Percentiles rank a stretch among this genome's conserved stretches.
Conservation (phyloP, 2,797 vertebrate genomes). For the Linurgus olivaceus region DNA sequence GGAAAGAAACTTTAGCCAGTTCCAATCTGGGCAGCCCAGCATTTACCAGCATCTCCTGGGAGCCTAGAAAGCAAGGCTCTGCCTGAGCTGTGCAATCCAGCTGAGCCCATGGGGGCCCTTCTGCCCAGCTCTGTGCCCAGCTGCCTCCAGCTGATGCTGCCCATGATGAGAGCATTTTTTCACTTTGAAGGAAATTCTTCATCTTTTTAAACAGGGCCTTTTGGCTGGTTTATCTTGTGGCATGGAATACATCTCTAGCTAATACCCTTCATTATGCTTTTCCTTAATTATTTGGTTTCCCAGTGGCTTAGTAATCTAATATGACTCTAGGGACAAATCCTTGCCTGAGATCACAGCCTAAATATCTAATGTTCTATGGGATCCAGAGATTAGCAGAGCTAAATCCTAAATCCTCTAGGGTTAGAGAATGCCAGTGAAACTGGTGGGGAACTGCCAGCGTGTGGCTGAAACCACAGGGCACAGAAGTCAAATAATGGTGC, state of each 20-base stretch:
- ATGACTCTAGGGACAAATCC: slow-evolving; percentile 8
- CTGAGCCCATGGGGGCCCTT: accelerated
- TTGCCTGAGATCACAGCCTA: slow-evolving; percentile 16
- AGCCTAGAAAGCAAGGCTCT: background rate
- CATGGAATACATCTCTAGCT: background rate
- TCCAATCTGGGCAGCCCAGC: background rate
- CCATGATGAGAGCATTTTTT: background rate
- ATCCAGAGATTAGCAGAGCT: slow-evolving; percentile 24
- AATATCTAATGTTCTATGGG: slow-evolving; percentile 5
- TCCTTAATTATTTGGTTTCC: slow-evolving; percentile 51
- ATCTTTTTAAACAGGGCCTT: background rate
- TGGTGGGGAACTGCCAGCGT: background rate
- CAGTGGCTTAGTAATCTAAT: background rate
- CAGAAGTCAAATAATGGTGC: background rate
- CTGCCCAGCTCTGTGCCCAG: background rate
- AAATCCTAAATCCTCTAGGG: background rate
- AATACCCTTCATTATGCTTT: slow-evolving; percentile 6
- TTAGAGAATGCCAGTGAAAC: background rate
- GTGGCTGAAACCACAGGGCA: background rate
- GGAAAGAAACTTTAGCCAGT: background rate
- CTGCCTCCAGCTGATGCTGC: background rate
- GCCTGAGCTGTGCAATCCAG: background rate
- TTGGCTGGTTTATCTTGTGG: background rate
- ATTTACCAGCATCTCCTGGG: background rate
- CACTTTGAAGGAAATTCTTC: background rate